Evolutionary conservation across 2,113 vertebrate species (phyloP), one percentile per base, ranked within the genome.

Genomic region (Lasiurus cinereus): DNA sequence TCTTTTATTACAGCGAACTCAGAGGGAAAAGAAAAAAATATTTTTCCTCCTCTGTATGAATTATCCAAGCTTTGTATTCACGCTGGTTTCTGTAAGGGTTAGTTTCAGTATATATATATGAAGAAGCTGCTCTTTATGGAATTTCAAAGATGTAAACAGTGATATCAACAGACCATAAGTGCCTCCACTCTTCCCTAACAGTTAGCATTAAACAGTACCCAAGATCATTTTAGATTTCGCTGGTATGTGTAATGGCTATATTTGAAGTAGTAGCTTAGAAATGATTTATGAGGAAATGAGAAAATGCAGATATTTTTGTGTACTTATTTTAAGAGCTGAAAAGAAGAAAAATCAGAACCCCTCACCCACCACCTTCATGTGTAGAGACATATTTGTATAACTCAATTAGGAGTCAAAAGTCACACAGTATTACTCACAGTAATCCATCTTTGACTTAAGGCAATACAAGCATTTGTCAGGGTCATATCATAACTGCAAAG

Each of bases 401-500:
- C 48, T 90, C 27, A 67, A 31, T 89, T 73, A 88, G 8, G 16
- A 92, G 33, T 16, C 0, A 4, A 46, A 82, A 90, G 56, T 1
- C 33, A 29, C 10, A n/a, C 16, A 12, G 43, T n/a, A 36, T 59
- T 97, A 98, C 98, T 98, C 90, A 99, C 99, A 97, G 98, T 96
- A 39, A 98, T 98, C 99, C 99, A 99, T 97, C 96, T 98, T 96
- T 99, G 98, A 96, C 98, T 98, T 95, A 99, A 98, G 89, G 98
- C 95, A 93, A 98, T 97, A 27, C 99, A 99, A 93, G 98, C 98
- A 54, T 99, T 99, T 5, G 99, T 98, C 87, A 99, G 95, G 3
- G 99, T 99, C 96, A 98, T 99, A 93, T 99, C 99, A 29, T 99
- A 99, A 94, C 99, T 99, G 98, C 48, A 97, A 97, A 95, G 77